A percentile compares a stretch with the other conserved stretches of the same genome.
These are phyloP conservation scores for Spodoptera picta DNA, from an alignment of 2,888 invertebrate genomes.

Conservation along the genomic window DNA sequence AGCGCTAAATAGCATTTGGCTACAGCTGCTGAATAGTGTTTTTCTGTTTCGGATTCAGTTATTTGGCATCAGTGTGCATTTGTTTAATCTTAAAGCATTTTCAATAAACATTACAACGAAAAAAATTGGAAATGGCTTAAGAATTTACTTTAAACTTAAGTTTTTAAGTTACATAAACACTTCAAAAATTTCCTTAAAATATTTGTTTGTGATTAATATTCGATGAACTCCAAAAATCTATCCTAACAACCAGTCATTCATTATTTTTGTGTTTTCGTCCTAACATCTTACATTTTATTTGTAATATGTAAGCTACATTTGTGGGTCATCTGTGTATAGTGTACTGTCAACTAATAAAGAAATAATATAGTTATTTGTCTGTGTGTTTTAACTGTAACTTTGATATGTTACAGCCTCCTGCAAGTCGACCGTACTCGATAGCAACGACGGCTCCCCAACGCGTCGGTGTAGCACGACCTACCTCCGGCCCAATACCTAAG, in stretches of 20 bases:
- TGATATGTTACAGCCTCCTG: conserved; percentile 71
- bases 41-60: too few species aligned
- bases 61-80: conserved; percentile 39
- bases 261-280: too few species aligned
- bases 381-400: conserved; percentile 23
- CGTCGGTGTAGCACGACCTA: conserved; percentile 63
- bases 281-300: too few species aligned
- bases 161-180: not conserved
- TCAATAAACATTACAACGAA: not conserved
- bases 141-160: not conserved
- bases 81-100: conserved; percentile 3
- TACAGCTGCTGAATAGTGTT: too few species aligned
- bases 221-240: too few species aligned
- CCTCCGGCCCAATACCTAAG: conserved; percentile 70
- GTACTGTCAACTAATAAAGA: conserved; percentile 12
- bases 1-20: too few species aligned
- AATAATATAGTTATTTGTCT: not conserved
- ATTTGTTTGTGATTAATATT: too few species aligned
- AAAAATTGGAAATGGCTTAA: not conserved
- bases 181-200: too few species aligned
- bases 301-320: too few species aligned
- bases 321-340: conserved; percentile 3
- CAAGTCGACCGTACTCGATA: conserved; percentile 76
- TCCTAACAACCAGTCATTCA: too few species aligned
- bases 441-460: conserved; percentile 71